Conservation (phyloP, 2,113 vertebrate genomes). For the Butastur rufipennis region DNA sequence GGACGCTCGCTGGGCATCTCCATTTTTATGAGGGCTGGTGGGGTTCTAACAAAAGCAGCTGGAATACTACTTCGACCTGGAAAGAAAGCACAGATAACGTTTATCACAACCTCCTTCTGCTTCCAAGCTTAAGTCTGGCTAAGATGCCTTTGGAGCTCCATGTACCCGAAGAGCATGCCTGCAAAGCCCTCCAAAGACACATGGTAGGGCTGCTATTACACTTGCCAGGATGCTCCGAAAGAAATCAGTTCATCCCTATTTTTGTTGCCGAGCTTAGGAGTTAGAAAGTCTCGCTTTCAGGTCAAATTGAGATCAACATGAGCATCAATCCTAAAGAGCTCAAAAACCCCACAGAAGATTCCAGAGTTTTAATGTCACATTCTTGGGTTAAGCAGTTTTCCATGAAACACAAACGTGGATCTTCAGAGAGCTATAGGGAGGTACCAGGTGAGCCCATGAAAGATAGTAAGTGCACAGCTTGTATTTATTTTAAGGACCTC, state of each 20-base stretch:
- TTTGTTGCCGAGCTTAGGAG: background rate
- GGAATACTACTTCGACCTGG: conserved; percentile 80
- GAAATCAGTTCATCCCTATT: background rate
- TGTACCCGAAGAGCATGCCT: rapidly evolving
- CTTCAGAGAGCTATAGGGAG: background rate
- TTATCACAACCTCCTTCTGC: background rate
- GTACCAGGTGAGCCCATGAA: background rate
- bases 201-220: background rate
- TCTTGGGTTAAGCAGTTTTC: background rate
- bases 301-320: background rate
- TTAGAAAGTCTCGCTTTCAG: background rate
- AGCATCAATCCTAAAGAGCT: background rate
- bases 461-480: rapidly evolving
- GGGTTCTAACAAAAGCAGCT: conserved; percentile 79
- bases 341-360: background rate
- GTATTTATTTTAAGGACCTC: background rate
- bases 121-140: background rate
- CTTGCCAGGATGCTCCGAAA: background rate
- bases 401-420: background rate
- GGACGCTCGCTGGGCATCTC: conserved; percentile 87
- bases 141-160: background rate
- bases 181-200: background rate
- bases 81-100: background rate
- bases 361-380: background rate
- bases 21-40: conserved; percentile 85